Evolutionary conservation across 2,888 invertebrate genomes (phyloP), one percentile per base, ranked within the genome.

Genomic region (Amblyjoppa proteus): DNA sequence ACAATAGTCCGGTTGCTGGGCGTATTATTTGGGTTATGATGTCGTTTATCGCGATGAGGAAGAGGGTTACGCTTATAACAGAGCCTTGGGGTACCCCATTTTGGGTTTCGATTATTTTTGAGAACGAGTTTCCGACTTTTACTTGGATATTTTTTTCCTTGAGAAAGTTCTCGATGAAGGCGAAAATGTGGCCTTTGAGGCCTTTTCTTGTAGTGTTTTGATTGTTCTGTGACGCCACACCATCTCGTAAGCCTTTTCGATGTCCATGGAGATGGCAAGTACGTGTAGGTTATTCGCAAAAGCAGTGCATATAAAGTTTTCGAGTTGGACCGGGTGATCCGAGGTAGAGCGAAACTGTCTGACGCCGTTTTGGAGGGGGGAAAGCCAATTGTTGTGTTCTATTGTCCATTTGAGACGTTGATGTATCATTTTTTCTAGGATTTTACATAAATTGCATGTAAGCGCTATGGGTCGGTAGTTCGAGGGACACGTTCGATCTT

Each of bases 41-140:
- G 2, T 84, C 81, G 49, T 84, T 76, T 13, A 81, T 81, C 9
- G 76, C 70, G 1, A 84, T 25, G 0, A 76, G 31, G 34, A 84
- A 81, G 7, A 81, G 77, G 0, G 71, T 75, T 0, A 71, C 71
- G 49, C 84, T 84, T 0, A 84, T 49, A 1, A 81, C 73, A 11
- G 81, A 81, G 0, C 84, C 81, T 68, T 76, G 81, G 1, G 81
- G 81, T 3, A 76, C 6, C 0, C 81, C 81, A 28, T 84, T 84
- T 4, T 69, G 11, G 2, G 34, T 56, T 58, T 13, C 2, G 4
- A 34, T 34, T 34, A 34, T 25, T 3, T 51, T 56, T 9, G 83
- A 83, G 9, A 70, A 9, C 0, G n/a, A 13, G n/a, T 53, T 41
- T 2, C 53, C 28, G 13, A 83, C 9, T 51, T 41, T 83, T 11